Base-by-base conservation (phyloP, 2,797 vertebrate genomes). In the Gobio occitaniae region DNA sequence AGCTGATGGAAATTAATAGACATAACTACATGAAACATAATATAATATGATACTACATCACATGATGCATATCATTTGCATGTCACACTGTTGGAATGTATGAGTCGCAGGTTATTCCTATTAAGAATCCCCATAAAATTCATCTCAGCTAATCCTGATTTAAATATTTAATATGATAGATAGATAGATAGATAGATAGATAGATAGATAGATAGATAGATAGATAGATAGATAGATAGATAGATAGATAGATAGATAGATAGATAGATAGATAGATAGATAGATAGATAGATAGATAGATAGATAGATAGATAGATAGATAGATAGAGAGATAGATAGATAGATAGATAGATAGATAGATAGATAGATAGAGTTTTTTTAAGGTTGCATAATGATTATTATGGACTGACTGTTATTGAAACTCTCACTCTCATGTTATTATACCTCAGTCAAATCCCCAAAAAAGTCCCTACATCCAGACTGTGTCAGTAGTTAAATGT, bases 1-100 rank as follows among this genome's bases (percentile, higher is more conserved):
- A 78, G 15, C 70, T 48, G n/a, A 72, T 72, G 36, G 15, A 76
- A 56, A 56, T 36, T 8, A 56, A 76, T 76, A 38, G 63, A 44
- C 68, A 36, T 29, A 38, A 59, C 21, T 21, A 38, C 54, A 78
- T 61, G 21, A 25, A 61, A 44, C 21, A 17, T 76, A 21, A 78
- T 61, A 78, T 78, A 78, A 44, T 29, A 19, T 29, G 76, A 11
- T 38, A 61, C 54, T 10, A 44, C n/a, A 61, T 78, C 21, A 56
- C 52, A 25, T 61, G 54, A 29, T 47, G n/a, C 38, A 3, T 59
- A 25, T 59, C 21, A 44, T 77, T 77, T 77, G 6, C 21, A 59
- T 41, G 52, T 77, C 74, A 38, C 74, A 2, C 52, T 44, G 13
- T 78, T 25, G 61, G 75, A 78, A 61, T 44, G 54, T 38, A 38